A percentile compares a stretch with the other conserved stretches of the same genome.
Conservation (phyloP, 2,797 vertebrate genomes). For the Mus caroli region DNA sequence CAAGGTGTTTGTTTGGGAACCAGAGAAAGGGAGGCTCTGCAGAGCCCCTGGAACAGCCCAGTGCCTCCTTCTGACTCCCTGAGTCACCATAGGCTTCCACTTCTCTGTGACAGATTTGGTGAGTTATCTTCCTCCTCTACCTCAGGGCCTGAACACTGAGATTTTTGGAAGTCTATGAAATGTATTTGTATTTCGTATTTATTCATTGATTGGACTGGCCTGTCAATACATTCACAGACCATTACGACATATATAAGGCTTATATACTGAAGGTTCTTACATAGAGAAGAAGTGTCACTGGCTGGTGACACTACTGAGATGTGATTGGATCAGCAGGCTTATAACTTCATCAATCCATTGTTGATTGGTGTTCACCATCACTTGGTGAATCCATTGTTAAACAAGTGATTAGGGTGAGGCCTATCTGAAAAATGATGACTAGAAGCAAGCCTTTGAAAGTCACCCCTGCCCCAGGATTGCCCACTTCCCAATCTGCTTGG, state of each 20-base stretch:
- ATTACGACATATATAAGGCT: background rate
- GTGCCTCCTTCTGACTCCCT: background rate
- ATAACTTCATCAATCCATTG: background rate
- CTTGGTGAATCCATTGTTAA: background rate
- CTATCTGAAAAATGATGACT: background rate
- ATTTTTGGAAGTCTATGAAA: background rate
- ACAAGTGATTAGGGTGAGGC: background rate
- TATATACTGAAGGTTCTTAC: background rate
- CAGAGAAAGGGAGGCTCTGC: background rate
- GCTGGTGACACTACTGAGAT: background rate
- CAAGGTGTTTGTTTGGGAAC: background rate
- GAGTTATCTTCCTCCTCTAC: background rate
- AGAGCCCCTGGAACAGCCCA: background rate
- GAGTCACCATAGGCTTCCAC: background rate
- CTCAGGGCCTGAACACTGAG: background rate
- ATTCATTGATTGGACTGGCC: background rate
- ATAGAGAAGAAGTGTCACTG: too few relatives aligned
- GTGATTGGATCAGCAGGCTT: background rate
- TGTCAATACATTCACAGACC: background rate
- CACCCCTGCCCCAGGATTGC: background rate
- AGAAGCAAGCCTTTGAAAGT: background rate
- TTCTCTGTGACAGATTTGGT: background rate
- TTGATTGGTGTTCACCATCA: too few relatives aligned
- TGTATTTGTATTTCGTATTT: background rate
- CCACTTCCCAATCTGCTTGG: too few relatives aligned